Percentiles rank a stretch among this genome's conserved stretches.
Conservation (phyloP, 2,113 vertebrate genomes). For the Caloenas nicobarica region DNA sequence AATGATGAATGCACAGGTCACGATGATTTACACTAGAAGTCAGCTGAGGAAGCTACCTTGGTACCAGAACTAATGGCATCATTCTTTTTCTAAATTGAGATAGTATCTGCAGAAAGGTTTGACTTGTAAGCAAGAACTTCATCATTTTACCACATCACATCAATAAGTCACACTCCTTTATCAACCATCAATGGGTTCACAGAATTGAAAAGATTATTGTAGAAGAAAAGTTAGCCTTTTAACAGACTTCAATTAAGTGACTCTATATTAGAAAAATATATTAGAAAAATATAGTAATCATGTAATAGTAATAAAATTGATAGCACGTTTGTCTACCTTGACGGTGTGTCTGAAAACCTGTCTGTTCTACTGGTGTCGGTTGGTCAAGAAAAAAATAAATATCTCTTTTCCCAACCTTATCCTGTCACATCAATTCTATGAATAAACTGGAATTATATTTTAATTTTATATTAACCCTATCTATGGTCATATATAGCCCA, state of each 20-base stretch:
- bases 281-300: neutral
- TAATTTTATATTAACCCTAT: neutral
- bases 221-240: neutral
- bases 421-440: neutral
- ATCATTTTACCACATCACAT: conserved; percentile 8
- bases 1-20: conserved; percentile 39
- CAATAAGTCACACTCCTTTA: neutral
- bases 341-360: neutral
- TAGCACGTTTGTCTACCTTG: neutral
- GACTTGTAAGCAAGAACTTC: conserved; percentile 4
- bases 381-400: neutral
- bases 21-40: conserved; percentile 39
- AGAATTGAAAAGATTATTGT: neutral
- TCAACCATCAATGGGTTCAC: neutral
- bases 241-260: neutral
- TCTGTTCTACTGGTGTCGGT: neutral
- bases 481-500: neutral
- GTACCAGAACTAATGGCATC: conserved; percentile 38
- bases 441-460: neutral
- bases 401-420: neutral
- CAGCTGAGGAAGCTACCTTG: conserved; percentile 18
- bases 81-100: conserved; percentile 43
- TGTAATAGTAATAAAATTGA: neutral
- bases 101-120: conserved; percentile 26
- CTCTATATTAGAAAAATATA: neutral